These are phyloP conservation scores for Neogobius melanostomus DNA, from an alignment of 2,113 vertebrate genomes.

Conservation along the genomic window DNA sequence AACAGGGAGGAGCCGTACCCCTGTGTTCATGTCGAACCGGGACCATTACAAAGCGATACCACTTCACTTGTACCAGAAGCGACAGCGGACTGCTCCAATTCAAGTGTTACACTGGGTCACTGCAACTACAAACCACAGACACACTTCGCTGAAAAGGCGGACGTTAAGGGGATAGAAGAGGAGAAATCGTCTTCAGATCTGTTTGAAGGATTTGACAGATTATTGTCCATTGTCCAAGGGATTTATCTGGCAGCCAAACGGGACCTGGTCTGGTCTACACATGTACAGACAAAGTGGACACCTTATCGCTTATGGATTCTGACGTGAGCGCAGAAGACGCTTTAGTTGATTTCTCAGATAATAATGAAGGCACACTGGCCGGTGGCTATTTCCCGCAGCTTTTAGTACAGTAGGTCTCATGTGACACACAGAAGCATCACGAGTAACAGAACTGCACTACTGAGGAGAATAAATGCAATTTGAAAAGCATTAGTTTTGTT, in stretches of 20 bases:
- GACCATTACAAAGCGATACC: not conserved
- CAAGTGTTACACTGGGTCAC: slow-evolving; percentile 5
- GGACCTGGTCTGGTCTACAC: not conserved
- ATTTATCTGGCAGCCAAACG: slow-evolving; percentile 14
- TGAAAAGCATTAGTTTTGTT: slow-evolving; percentile 40
- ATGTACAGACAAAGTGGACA: not conserved
- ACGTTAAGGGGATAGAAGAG: not conserved
- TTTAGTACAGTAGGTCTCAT: slow-evolving; percentile 2
- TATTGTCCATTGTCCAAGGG: slow-evolving; percentile 33
- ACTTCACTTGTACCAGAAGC: slow-evolving; percentile 14
- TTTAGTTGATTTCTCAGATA: slow-evolving; percentile 27
- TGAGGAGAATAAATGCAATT: not conserved
- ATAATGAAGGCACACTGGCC: slow-evolving; percentile 5
- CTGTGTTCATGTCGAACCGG: slow-evolving; percentile 15
- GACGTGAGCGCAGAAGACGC: slow-evolving; percentile 29
- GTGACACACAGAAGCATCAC: slow-evolving; percentile 6
- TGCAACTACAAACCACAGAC: slow-evolving; percentile 65
- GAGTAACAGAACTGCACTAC: not conserved
- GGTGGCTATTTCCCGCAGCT: slow-evolving; percentile 64
- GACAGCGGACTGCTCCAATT: not conserved
- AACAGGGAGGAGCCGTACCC: slow-evolving; percentile 53
- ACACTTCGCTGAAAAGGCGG: slow-evolving; percentile 19
- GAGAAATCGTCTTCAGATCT: not conserved
- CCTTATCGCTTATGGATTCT: slow-evolving; percentile 10
- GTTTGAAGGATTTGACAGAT: slow-evolving; percentile 29